Base-by-base conservation (phyloP, 2,888 invertebrate species). In the Muschampia plurimacula region DNA sequence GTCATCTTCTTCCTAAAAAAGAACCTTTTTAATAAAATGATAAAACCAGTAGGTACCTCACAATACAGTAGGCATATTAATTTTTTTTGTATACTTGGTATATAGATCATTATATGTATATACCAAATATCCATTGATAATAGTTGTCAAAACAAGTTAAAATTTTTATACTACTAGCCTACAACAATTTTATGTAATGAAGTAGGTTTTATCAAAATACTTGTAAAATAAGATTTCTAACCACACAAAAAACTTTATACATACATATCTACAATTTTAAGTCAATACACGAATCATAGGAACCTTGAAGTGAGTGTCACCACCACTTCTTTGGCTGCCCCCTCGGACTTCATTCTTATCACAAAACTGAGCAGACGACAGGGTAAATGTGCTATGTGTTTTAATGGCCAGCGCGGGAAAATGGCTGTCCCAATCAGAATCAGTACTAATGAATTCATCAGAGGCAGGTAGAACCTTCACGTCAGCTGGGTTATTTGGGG, bases 1-100 rank as follows among this genome's bases (percentile, higher is more conserved):
- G 32, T 94, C 94, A 52, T 95, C 94, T 81, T 94, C 94, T 76
- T 95, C 94, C 94, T 94, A 76, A 67, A 87, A 87, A 71, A 67
- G 55, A 22, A 22, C 6, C 39, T 39, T n/a, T 15, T 28, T 57
- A 57, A 67, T 46, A 9, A 44, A 67, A 32, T 10, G 5, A 66
- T 52, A 0, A 8, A 39, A 22, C 22, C 22, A 22, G 22, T 22
- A 22, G 22, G 22, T 22, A 22, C 22, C 22, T 22, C 22, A 22
- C 22, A 22, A 22, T 22, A 22, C 22, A 22, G 22, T 22, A 22
- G 22, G n/a, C n/a, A n/a, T n/a, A n/a, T n/a, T n/a, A n/a, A n/a
- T n/a, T n/a, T n/a, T n/a, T n/a, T n/a, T n/a, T n/a, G n/a, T n/a
- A n/a, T n/a, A n/a, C n/a, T n/a, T n/a, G n/a, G n/a, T n/a, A n/a